Conservation (phyloP, 2,113 vertebrate species). For the Nymphicus hollandicus region DNA sequence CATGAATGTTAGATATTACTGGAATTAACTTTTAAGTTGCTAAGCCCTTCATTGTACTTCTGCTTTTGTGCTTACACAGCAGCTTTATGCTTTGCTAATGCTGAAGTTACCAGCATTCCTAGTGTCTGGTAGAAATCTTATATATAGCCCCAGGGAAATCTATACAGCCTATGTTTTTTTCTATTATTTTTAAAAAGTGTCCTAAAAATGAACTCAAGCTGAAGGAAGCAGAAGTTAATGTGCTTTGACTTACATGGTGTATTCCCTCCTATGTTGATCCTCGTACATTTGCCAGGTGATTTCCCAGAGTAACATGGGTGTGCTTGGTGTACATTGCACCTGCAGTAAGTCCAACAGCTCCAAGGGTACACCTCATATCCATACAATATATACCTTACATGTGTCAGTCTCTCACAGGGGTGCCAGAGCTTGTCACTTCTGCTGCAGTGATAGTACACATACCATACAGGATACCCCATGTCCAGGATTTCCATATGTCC, state of each 20-base stretch:
- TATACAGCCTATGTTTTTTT: background rate
- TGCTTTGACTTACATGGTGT: background rate
- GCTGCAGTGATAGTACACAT: background rate
- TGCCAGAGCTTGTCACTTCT: background rate
- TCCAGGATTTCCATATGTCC: background rate
- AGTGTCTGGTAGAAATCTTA: background rate
- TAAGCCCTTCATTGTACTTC: background rate
- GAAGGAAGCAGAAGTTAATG: background rate
- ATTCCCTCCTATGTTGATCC: background rate
- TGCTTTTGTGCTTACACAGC: background rate
- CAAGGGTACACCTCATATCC: background rate
- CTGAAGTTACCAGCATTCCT: background rate
- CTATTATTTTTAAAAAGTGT: background rate
- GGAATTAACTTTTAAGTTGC: background rate
- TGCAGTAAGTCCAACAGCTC: background rate
- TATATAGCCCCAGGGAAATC: background rate
- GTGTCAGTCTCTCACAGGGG: too few relatives aligned
- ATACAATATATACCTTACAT: background rate
- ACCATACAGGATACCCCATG: accelerated
- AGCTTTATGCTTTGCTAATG: background rate
- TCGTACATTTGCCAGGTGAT: background rate
- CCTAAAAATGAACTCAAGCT: background rate
- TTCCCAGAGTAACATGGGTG: background rate
- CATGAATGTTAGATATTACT: background rate
- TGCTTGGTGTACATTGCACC: background rate